Evolutionary conservation across 64 coral and sea anemone genomes (phyloP).

Genomic region (Pocillopora damicornis): DNA sequence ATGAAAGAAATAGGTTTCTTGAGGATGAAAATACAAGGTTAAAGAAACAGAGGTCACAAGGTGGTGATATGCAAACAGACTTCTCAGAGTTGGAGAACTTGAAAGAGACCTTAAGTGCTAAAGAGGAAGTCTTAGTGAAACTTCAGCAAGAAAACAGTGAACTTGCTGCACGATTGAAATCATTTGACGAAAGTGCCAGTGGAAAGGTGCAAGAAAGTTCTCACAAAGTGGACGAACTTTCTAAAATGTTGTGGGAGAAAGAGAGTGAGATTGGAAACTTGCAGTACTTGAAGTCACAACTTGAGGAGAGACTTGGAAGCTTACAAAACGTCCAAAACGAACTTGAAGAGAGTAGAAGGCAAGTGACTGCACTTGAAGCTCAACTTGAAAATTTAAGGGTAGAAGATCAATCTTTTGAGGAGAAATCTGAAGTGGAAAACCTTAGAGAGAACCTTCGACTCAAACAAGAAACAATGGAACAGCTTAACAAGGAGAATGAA

Average conservation of each 20-base stretch:
- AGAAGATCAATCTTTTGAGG: slow-evolving; percentile 50
- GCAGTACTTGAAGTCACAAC: slow-evolving; percentile 59
- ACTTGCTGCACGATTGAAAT: slow-evolving; percentile 53
- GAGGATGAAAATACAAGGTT: slow-evolving; percentile 74
- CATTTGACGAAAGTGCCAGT: slow-evolving; percentile 34
- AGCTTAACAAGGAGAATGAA: slow-evolving; percentile 71
- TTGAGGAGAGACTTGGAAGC: slow-evolving; percentile 68
- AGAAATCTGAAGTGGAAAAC: slow-evolving; percentile 71
- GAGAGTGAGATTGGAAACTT: slow-evolving; percentile 81
- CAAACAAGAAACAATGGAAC: slow-evolving; percentile 65
- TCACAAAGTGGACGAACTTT: slow-evolving; percentile 85
- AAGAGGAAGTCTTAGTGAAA: slow-evolving; percentile 35
- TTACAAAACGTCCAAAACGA: slow-evolving; percentile 66
- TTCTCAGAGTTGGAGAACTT: slow-evolving; percentile 25
- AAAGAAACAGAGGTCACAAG: slow-evolving; percentile 48
- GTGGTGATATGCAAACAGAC: slow-evolving; percentile 12
- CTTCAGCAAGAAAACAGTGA: slow-evolving; percentile 58
- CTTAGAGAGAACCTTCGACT: slow-evolving; percentile 61
- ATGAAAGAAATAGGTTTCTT: slow-evolving; percentile 51
- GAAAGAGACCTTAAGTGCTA: neutral
- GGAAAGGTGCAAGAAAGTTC: slow-evolving; percentile 57
- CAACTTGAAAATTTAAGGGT: slow-evolving; percentile 71
- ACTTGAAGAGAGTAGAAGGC: slow-evolving; percentile 72
- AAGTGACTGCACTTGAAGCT: slow-evolving; percentile 66
- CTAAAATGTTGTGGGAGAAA: slow-evolving; percentile 72